Evolutionary conservation across 1,140 invertebrate species (phyloP).

Genomic region (Caenorhabditis latens): DNA sequence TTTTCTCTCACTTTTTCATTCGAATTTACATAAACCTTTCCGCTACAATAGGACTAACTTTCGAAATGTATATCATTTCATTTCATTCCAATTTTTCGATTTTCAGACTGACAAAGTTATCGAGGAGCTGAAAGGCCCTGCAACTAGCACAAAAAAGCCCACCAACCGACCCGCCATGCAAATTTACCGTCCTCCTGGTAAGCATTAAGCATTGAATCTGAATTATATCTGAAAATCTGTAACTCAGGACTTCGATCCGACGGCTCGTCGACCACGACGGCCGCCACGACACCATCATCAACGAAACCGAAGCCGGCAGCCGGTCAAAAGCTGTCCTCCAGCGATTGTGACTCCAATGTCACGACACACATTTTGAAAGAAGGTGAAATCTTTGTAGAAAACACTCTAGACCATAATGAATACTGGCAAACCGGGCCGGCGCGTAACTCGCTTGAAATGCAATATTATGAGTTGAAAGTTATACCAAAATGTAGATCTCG

Average conservation of each 20-base stretch:
- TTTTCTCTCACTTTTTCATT: neutral
- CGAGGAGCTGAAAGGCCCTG: constrained; percentile 17
- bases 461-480: no score
- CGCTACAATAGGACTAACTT: neutral
- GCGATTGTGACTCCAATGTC: constrained; percentile 49
- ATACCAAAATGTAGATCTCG: no score
- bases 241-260: constrained; percentile 61
- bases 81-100: neutral
- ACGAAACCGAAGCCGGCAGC: constrained; percentile 61
- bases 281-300: constrained; percentile 41
- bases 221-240: neutral
- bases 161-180: constrained; percentile 64
- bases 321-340: constrained; percentile 62
- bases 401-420: no score
- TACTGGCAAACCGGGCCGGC: no score
- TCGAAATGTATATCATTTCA: neutral
- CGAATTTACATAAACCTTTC: constrained; percentile 33
- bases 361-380: constrained; percentile 47
- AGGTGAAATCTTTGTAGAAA: neutral
- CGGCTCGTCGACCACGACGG: constrained; percentile 39
- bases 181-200: constrained; percentile 66
- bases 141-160: constrained; percentile 60
- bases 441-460: no score
- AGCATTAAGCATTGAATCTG: neutral
- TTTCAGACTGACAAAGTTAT: constrained; percentile 49